Percentiles rank a stretch among this genome's conserved stretches.
phyloP scores from a whole-genome alignment of 2,113 vertebrate genomes.

The Oncorhynchus nerka region DNA sequence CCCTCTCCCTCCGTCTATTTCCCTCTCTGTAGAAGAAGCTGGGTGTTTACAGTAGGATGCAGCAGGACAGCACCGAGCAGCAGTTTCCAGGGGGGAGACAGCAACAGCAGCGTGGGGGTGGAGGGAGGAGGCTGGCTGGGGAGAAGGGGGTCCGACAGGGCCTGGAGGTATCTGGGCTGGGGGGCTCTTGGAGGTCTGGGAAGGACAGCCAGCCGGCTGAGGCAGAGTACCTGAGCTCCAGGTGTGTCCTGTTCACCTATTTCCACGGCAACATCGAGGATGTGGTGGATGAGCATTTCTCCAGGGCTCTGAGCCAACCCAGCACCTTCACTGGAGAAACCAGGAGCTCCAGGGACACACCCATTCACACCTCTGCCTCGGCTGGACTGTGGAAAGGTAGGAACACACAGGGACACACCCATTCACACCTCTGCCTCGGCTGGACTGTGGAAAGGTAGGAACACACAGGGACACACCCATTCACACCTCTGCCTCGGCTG shows the following conservation, averaged over 20 bases:
- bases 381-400: constrained; percentile 87
- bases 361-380: constrained; percentile 50
- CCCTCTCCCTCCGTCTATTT: background rate
- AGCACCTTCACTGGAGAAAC: constrained; percentile 81
- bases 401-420: constrained; percentile 22
- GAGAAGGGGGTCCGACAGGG: constrained; percentile 47
- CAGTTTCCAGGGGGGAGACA: constrained; percentile 45
- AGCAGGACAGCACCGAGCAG: constrained; percentile 91
- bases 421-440: constrained; percentile 53
- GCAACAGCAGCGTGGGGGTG: constrained; percentile 46
- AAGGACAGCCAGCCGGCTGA: constrained; percentile 90
- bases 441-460: constrained; percentile 86
- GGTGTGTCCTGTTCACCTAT: constrained; percentile 97
- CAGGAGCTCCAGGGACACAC: constrained; percentile 78
- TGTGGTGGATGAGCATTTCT: constrained; percentile 97
- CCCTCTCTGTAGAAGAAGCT: constrained; percentile 77
- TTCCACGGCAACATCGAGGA: constrained; percentile 95
- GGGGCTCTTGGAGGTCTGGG: constrained; percentile 27
- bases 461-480: constrained; percentile 36
- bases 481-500: constrained; percentile 55
- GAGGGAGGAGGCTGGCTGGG: constrained; percentile 50
- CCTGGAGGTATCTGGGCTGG: constrained; percentile 44
- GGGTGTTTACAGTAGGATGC: constrained; percentile 90
- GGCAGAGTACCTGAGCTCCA: constrained; percentile 95
- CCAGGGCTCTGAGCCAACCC: constrained; percentile 91